Base-by-base conservation (phyloP, 2,113 vertebrate species). In the Budorcas taxicolor region DNA sequence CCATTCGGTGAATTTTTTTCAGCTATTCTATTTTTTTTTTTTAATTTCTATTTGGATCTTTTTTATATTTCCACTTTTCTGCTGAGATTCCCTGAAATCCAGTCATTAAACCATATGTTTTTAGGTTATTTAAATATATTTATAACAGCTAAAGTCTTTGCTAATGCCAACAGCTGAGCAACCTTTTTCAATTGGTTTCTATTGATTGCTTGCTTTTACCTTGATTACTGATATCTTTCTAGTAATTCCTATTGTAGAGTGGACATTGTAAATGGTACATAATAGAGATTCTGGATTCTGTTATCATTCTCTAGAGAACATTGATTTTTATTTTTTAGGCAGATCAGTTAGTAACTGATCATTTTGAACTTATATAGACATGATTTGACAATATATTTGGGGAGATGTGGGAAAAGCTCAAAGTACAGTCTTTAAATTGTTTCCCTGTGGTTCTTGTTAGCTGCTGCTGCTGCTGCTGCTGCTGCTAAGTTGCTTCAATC, bases 21-120 rank as follows among this genome's bases (percentile, higher is more conserved):
- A 57, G 52, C 78, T 85, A 53, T 57, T 84, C 3, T 78, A 71
- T 91, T 85, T 92, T 95, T 94, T 95, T 94, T 45, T 95, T 94
- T 45, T 11, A 17, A 76, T 89, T 92, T 55, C 36, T 58, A 58
- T 92, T 81, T 94, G n/a, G 47, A 21, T 92, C 25, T 88, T 76
- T 96, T 93, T 85, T 40, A 92, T 58, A 58, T 53, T 92, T 94
- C 25, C 17, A 52, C 29, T 74, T 94, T 25, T 85, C 82, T 95
- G 7, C 45, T 31, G n/a, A 76, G 82, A 83, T 31, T 57, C 16
- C 27, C 55, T 50, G 19, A 43, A 91, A 3, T 91, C 64, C 8
- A 85, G 74, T 91, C 16, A 80, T 85, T 89, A 78, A 83, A 52
- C 23, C 11, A 12, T 85, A 43, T 83, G 53, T 91, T 97, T 90